Percentiles rank a stretch among this genome's conserved stretches.
Conservation (phyloP, 2,888 invertebrate species). For the Emmelina monodactyla region DNA sequence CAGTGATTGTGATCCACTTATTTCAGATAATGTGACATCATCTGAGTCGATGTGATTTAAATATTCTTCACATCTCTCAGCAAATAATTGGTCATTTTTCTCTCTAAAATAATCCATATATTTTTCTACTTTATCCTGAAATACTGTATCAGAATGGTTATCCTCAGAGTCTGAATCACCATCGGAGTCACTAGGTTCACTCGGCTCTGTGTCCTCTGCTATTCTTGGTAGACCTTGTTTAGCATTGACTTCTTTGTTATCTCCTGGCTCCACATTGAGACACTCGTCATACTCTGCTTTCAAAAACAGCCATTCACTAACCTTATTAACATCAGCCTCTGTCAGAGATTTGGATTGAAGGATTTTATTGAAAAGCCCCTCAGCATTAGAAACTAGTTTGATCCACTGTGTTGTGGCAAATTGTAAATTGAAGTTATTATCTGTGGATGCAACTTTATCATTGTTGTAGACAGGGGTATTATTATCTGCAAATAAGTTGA, state of each 20-base stretch:
- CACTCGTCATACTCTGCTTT: conserved; percentile 91
- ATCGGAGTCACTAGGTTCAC: conserved; percentile 68
- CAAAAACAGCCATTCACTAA: conserved; percentile 81
- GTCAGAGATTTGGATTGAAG: conserved; percentile 74
- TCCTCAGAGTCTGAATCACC: conserved; percentile 69
- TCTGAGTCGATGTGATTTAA: conserved; percentile 60
- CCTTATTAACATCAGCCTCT: conserved; percentile 76
- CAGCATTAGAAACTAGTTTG: conserved; percentile 83
- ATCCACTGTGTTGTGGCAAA: conserved; percentile 86
- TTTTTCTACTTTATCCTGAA: conserved; percentile 75
- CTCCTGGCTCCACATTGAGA: conserved; percentile 65
- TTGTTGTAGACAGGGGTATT: conserved; percentile 61
- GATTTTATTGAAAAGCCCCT: conserved; percentile 81
- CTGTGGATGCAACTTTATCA: conserved; percentile 36
- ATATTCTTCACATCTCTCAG: conserved; percentile 68
- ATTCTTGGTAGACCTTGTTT: conserved; percentile 57
- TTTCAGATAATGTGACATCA: conserved; percentile 59
- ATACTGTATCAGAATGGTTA: conserved; percentile 69
- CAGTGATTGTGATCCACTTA: conserved; percentile 55
- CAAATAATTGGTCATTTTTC: conserved; percentile 73
- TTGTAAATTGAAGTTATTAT: conserved; percentile 73
- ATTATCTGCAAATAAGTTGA: conserved; percentile 74
- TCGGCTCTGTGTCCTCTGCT: conserved; percentile 64
- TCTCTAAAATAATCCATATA: conserved; percentile 75
- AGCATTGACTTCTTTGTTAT: conserved; percentile 44